A percentile compares a stretch with the other conserved stretches of the same genome.
Conservation (phyloP, 2,113 vertebrate genomes). For the Isurus oxyrinchus region DNA sequence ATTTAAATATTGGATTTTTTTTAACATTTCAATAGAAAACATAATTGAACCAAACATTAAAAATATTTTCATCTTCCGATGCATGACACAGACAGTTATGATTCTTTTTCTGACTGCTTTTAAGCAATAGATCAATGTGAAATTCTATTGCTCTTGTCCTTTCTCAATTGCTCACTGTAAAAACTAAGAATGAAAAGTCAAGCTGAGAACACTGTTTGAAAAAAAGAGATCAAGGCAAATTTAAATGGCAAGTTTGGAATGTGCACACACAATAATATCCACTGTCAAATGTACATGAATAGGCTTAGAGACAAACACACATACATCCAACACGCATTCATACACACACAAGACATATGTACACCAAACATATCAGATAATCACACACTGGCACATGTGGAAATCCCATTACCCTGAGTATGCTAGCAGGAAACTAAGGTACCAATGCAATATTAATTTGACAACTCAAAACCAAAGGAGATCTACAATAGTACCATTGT, state of each 20-base stretch:
- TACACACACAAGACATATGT: not conserved
- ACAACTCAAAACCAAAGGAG: not conserved
- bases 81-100: not conserved
- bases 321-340: not conserved
- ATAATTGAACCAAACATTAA: not conserved
- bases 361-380: not conserved
- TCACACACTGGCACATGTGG: not conserved
- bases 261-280: not conserved
- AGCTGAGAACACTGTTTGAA: not conserved
- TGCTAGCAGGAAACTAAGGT: not conserved
- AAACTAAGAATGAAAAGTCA: conserved; percentile 13
- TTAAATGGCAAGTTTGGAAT: not conserved
- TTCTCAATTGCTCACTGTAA: not conserved
- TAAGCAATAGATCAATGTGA: not conserved
- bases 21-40: not conserved
- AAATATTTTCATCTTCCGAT: not conserved
- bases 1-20: not conserved
- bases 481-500: not conserved
- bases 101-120: conserved; percentile 10
- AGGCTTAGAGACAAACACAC: not conserved
- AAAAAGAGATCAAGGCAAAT: not conserved
- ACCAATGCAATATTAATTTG: not conserved
- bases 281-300: not conserved
- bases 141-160: not conserved
- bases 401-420: not conserved